Evolutionary conservation across 2,888 invertebrate species (phyloP).

Genomic region (Mongoloraphidia duomilia): DNA sequence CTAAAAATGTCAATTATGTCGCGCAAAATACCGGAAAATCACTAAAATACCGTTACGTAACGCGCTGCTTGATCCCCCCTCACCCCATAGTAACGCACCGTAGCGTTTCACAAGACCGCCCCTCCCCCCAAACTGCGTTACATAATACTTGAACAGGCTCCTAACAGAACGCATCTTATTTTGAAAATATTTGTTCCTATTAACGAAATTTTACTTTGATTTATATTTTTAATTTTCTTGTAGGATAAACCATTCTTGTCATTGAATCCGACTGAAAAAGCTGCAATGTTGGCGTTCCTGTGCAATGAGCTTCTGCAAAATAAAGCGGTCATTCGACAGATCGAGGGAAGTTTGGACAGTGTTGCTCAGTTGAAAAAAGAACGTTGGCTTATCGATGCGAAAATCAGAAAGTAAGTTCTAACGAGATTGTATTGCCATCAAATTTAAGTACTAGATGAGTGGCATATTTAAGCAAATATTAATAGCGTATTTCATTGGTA

Average conservation of each 20-base stretch:
- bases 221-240: constrained; percentile 3
- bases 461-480: constrained; percentile 2
- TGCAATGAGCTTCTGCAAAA: constrained; percentile 92
- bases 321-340: constrained; percentile 77
- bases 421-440: too few relatives aligned
- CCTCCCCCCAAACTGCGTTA: too few relatives aligned
- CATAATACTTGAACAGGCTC: too few relatives aligned
- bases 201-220: neutral
- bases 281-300: constrained; percentile 76
- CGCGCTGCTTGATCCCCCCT: too few relatives aligned
- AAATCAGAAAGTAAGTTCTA: constrained; percentile 68
- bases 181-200: neutral
- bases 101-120: too few relatives aligned
- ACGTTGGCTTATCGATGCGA: constrained; percentile 83
- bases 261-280: constrained; percentile 71
- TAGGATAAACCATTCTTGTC: constrained; percentile 70
- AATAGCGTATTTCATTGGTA: too few relatives aligned
- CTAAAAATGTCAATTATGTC: too few relatives aligned
- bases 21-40: too few relatives aligned
- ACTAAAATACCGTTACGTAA: too few relatives aligned
- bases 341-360: constrained; percentile 76
- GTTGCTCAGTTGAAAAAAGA: constrained; percentile 79
- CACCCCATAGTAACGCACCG: too few relatives aligned
- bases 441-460: neutral
- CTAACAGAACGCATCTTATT: too few relatives aligned